Evolutionary conservation across 23 tunicate species (phyloP).

Genomic region (Phallusia fumigata): DNA sequence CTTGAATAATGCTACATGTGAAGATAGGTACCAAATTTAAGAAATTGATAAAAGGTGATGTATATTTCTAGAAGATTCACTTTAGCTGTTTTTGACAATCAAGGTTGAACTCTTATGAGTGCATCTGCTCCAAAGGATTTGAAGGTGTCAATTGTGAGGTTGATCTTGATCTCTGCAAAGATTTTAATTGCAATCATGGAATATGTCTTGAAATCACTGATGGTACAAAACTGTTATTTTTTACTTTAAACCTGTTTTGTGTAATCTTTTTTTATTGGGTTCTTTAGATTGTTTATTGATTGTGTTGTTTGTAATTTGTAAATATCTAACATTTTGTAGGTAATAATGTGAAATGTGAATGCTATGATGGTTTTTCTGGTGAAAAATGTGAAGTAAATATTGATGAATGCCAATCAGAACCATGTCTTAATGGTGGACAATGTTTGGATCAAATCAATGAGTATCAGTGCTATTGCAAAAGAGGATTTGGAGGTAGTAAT

Average conservation of each 20-base stretch:
- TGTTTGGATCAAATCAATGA: conserved; percentile 14
- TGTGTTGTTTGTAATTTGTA: too few relatives aligned
- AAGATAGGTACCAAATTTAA: not conserved
- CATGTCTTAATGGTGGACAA: conserved; percentile 19
- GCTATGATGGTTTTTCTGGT: conserved; percentile 20
- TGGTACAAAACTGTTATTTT: not conserved
- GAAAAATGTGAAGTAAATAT: conserved; percentile 18
- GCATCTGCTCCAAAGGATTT: not conserved
- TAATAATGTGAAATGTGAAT: not conserved
- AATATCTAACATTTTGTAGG: not conserved
- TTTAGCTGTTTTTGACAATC: not conserved
- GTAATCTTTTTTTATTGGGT: too few relatives aligned
- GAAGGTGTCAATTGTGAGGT: not conserved
- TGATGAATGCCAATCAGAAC: conserved; percentile 39
- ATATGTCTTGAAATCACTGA: not conserved
- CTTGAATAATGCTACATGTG: not conserved
- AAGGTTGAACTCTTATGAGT: not conserved
- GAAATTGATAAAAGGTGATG: not conserved
- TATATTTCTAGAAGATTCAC: not conserved
- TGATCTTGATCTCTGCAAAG: not conserved
- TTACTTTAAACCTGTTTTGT: too few relatives aligned
- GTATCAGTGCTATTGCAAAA: conserved; percentile 14
- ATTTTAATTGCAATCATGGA: not conserved
- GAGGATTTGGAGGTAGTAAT: not conserved
- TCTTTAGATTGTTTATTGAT: too few relatives aligned